Percentiles rank a stretch among this genome's conserved stretches.
phyloP scores from a whole-genome alignment of 2,797 vertebrate species.

The Acipenser ruthenus region DNA sequence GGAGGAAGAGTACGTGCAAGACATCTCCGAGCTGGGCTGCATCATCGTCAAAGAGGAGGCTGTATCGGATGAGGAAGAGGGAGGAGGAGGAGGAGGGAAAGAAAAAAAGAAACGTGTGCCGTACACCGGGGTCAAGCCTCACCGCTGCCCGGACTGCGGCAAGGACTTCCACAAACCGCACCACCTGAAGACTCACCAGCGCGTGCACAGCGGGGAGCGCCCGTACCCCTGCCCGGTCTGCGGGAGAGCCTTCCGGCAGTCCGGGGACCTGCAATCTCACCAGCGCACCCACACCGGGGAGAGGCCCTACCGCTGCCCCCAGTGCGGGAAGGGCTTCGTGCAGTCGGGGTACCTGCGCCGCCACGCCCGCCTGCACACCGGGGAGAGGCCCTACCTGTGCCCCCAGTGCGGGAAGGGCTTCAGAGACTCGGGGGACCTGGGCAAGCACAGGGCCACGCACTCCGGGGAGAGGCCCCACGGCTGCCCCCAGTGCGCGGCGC shows the following conservation, averaged over 20 bases:
- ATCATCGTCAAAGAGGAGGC: too few species aligned
- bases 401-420: neutral
- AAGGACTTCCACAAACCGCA: conserved; percentile 47
- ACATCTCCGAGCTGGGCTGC: too few species aligned
- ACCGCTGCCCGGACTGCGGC: conserved; percentile 38
- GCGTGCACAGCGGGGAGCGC: conserved; percentile 40
- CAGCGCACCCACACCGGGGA: conserved; percentile 41
- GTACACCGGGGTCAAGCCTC: conserved; percentile 42
- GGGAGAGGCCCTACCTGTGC: conserved; percentile 1
- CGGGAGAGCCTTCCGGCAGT: conserved; percentile 46
- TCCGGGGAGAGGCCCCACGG: neutral
- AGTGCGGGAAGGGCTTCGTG: conserved; percentile 46
- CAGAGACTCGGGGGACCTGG: neutral
- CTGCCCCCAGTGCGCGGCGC: neutral
- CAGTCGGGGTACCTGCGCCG: conserved; percentile 39
- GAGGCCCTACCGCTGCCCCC: conserved; percentile 39
- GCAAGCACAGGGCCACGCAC: neutral
- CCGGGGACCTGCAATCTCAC: conserved; percentile 47
- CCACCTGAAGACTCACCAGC: conserved; percentile 45
- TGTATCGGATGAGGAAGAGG: neutral
- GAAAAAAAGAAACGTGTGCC: conserved; percentile 25
- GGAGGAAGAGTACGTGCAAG: too few species aligned
- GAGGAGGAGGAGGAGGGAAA: neutral
- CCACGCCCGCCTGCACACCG: neutral
- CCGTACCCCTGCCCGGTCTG: conserved; percentile 36